Evolutionary conservation across 2,888 invertebrate genomes (phyloP).

Genomic region (Dermolepida albohirtum): DNA sequence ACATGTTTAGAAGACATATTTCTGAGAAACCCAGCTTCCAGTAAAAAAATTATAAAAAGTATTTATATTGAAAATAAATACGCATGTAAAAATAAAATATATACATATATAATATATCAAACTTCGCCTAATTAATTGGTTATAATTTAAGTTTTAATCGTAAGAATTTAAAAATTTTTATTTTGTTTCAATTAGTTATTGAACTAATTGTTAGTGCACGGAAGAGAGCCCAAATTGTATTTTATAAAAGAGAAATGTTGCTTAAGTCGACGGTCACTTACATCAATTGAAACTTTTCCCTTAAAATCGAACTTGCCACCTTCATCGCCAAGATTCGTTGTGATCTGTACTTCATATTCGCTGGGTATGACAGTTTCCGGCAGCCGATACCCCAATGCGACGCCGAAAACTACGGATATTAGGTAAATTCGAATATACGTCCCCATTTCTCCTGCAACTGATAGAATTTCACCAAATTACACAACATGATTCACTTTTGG

Average conservation of each 20-base stretch:
- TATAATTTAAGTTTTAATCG: too few species aligned
- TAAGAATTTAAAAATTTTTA: too few species aligned
- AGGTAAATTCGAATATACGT: conserved; percentile 21
- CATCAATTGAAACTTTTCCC: conserved; percentile 71
- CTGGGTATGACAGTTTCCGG: conserved; percentile 62
- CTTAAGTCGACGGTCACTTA: conserved; percentile 58
- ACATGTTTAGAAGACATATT: too few species aligned
- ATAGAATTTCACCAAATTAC: conserved; percentile 9
- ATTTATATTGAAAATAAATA: too few species aligned
- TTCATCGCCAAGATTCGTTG: conserved; percentile 65
- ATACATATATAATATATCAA: too few species aligned
- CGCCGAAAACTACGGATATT: conserved; percentile 20
- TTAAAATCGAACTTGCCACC: conserved; percentile 68
- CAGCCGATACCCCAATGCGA: conserved; percentile 56
- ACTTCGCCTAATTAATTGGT: too few species aligned
- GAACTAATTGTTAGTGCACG: too few species aligned
- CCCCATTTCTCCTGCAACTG: conserved; percentile 40
- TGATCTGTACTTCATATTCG: conserved; percentile 63
- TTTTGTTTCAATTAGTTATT: too few species aligned
- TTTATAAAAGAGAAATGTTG: not conserved
- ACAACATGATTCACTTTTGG: conserved; percentile 2
- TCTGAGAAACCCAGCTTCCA: too few species aligned
- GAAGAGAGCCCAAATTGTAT: not conserved
- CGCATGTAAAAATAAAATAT: too few species aligned
- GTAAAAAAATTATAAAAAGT: too few species aligned